Conservation (phyloP, 2,797 vertebrate genomes). For the Poeciliopsis presidionis region DNA sequence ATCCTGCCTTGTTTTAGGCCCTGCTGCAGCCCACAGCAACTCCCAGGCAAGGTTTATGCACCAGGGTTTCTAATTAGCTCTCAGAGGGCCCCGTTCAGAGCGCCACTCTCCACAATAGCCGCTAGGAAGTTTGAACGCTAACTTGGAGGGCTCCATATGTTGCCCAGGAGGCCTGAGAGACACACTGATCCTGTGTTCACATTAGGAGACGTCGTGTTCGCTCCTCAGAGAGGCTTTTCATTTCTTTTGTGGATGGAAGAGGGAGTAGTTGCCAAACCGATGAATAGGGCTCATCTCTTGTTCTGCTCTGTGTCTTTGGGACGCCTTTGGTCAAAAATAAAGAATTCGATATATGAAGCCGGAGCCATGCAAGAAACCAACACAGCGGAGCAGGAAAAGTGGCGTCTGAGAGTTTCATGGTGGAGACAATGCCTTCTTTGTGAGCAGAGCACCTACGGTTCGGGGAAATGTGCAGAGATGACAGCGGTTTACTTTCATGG, state of each 20-base stretch:
- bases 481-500: neutral
- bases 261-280: slow-evolving; percentile 38
- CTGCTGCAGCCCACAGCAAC: slow-evolving; percentile 79
- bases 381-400: slow-evolving; percentile 11
- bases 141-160: slow-evolving; percentile 84
- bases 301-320: slow-evolving; percentile 48
- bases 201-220: slow-evolving; percentile 58
- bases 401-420: neutral
- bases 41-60: slow-evolving; percentile 80
- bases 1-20: slow-evolving; percentile 73
- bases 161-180: slow-evolving; percentile 80
- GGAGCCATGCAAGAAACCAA: slow-evolving; percentile 6
- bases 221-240: slow-evolving; percentile 50
- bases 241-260: slow-evolving; percentile 36
- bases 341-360: slow-evolving; percentile 19
- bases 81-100: slow-evolving; percentile 79
- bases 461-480: neutral
- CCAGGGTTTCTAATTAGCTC: slow-evolving; percentile 86
- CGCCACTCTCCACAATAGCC: slow-evolving; percentile 78
- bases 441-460: slow-evolving; percentile 4
- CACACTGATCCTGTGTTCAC: slow-evolving; percentile 59
- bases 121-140: slow-evolving; percentile 77
- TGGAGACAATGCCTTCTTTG: neutral
- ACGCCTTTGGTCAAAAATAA: slow-evolving; percentile 33
- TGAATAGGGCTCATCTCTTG: slow-evolving; percentile 51